These are phyloP conservation scores for Noctua fimbriata DNA, from an alignment of 2,888 invertebrate species.

Conservation along the genomic window DNA sequence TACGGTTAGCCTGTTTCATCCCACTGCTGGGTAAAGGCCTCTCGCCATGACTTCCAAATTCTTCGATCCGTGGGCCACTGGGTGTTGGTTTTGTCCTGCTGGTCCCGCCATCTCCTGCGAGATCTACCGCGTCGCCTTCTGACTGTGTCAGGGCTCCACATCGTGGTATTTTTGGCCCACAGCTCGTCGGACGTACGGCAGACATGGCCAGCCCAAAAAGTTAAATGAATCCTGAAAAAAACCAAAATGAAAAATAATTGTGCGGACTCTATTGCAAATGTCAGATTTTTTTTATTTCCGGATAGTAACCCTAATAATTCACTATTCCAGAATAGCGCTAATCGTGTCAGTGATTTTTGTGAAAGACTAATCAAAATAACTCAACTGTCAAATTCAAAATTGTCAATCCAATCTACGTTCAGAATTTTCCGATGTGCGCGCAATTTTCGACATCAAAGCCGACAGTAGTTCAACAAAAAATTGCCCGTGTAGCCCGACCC, in stretches of 20 bases:
- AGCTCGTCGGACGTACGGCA: no score
- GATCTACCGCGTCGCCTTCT: no score
- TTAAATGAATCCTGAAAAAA: neutral
- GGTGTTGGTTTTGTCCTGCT: no score
- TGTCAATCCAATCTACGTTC: neutral
- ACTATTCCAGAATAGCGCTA: neutral
- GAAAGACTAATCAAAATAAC: neutral
- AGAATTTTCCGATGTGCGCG: neutral
- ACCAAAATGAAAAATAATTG: neutral
- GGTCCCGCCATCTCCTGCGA: no score
- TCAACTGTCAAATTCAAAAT: slow-evolving; percentile 8
- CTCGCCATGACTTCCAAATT: no score
- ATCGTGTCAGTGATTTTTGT: neutral
- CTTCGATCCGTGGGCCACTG: no score
- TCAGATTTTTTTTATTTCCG: neutral
- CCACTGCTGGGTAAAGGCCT: no score
- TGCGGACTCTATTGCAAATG: neutral
- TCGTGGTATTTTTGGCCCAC: no score
- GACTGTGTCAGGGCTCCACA: no score
- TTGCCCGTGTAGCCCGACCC: neutral
- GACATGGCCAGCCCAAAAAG: no score
- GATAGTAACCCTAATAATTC: neutral
- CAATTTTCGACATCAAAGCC: slow-evolving; percentile 32
- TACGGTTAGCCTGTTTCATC: no score
- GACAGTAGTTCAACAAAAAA: slow-evolving; percentile 14